Evolutionary conservation across 1,140 invertebrate species (phyloP).

Genomic region (Thrips palmi): DNA sequence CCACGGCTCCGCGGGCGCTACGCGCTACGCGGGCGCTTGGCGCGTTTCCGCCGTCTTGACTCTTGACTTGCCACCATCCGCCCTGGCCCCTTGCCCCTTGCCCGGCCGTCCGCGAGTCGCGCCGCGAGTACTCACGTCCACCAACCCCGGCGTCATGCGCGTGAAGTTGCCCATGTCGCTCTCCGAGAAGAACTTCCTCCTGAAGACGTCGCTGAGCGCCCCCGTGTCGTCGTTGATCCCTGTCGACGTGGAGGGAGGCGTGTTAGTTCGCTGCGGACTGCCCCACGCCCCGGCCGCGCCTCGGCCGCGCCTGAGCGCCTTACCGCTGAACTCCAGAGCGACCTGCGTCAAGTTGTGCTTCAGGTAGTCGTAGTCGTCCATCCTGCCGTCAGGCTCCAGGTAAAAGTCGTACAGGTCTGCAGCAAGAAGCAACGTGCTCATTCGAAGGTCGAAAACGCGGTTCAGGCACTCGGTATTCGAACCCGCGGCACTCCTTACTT

Average conservation of each 20-base stretch:
- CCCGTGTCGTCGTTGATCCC: slow-evolving; percentile 17
- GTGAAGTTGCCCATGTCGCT: slow-evolving; percentile 16
- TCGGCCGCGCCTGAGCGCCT: too few species aligned
- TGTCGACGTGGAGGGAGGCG: too few species aligned
- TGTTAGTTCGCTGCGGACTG: background rate
- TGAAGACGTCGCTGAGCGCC: slow-evolving; percentile 15
- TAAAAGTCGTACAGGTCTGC: slow-evolving; percentile 17
- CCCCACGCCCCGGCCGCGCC: background rate
- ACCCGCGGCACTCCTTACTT: slow-evolving; percentile 13
- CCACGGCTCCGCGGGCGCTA: too few species aligned
- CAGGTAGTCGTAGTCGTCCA: slow-evolving; percentile 15
- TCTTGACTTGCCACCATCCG: too few species aligned
- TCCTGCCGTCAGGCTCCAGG: slow-evolving; percentile 11
- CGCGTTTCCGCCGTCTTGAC: too few species aligned
- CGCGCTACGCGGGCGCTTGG: too few species aligned
- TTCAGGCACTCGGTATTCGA: background rate
- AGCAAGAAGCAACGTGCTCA: too few species aligned
- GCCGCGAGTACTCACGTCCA: slow-evolving; percentile 17
- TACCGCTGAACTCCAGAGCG: slow-evolving; percentile 17
- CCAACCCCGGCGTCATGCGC: slow-evolving; percentile 17
- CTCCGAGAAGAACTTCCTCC: slow-evolving; percentile 15
- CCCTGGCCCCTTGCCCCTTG: too few species aligned
- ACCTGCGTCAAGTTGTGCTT: slow-evolving; percentile 14
- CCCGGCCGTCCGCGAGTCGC: too few species aligned
- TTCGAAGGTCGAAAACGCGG: background rate